phyloP scores from a whole-genome alignment of 2,113 vertebrate genomes.

The Chaetodon trifascialis region DNA sequence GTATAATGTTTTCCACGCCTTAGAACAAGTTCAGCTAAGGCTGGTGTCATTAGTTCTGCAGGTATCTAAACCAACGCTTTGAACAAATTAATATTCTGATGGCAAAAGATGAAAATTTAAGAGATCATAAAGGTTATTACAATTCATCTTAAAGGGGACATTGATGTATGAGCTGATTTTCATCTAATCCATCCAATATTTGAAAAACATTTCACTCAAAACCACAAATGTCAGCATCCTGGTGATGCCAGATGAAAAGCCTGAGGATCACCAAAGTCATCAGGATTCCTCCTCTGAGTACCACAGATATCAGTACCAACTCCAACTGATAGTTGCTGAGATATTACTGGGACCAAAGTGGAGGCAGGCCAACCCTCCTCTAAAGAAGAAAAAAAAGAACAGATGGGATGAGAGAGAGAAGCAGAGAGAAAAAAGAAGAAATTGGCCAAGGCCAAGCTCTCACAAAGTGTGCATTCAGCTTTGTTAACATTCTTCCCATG shows the following conservation, averaged over 20 bases:
- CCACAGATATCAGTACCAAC: not conserved
- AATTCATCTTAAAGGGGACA: not conserved
- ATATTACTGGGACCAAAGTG: conserved; percentile 2
- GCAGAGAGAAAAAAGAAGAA: not conserved
- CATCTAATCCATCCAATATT: not conserved
- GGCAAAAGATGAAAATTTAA: too few relatives aligned
- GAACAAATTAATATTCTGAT: not conserved
- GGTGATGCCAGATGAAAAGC: not conserved
- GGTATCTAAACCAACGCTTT: not conserved
- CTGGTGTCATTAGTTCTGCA: not conserved
- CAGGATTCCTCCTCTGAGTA: not conserved
- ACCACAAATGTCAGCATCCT: not conserved
- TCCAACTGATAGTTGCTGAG: not conserved
- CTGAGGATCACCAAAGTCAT: not conserved
- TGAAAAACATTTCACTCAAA: not conserved
- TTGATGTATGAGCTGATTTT: not conserved
- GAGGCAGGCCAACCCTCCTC: not conserved
- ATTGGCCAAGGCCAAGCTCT: conserved; percentile 51
- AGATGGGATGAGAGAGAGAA: not conserved
- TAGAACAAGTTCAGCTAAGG: not conserved
- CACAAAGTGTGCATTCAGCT: conserved; percentile 53
- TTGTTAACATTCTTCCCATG: conserved; percentile 73
- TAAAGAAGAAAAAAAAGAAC: not conserved
- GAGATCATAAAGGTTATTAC: not conserved
- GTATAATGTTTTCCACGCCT: too few relatives aligned